Evolutionary conservation across 1,140 invertebrate genomes (phyloP), one percentile per base, ranked within the genome.

Genomic region (Drosophila arawakana): DNA sequence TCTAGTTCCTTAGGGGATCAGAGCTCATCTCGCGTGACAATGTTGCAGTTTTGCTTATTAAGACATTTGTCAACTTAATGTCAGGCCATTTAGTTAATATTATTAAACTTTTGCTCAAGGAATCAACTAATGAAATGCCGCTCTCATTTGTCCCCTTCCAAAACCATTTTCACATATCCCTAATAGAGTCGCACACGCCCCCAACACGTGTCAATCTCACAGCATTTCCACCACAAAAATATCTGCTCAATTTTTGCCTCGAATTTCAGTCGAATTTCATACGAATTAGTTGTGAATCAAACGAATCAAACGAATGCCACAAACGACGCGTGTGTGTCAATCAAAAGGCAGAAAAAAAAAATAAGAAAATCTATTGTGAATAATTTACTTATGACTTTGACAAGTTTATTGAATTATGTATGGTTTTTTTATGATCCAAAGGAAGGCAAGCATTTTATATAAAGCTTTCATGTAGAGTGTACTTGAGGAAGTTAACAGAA

Each of bases 301-400:
- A 75, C 67, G 82, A 79, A 61, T 81, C 78, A 71, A 85, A 73
- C 55, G 76, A 83, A 83, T 78, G 71, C 82, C 68, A 67, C 57
- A 59, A 30, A 55, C 61, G 80, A 83, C 83, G 83, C 80, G 83
- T 88, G 81, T 81, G 75, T 69, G 84, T 88, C 83, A 88, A 88
- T 89, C 83, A 88, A 89, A 68, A 30, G 6, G 25, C 25, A 30
- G 25, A 30, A 30, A 30, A 30, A 30, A 30, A 30, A 30, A 35
- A 59, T 6, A 46, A 10, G 9, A 18, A 57, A 77, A 83, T 83
- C 80, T 77, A 80, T 83, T 78, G 76, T 88, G 84, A 74, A 88
- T 89, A 89, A 80, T 89, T 89, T 86, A 89, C 80, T 89, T 79
- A 88, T 89, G 80, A 83, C 57, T 54, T 52, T 80, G 76, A 71